These are phyloP conservation scores for Saccopteryx leptura DNA, from an alignment of 2,113 vertebrate genomes.

Conservation along the genomic window DNA sequence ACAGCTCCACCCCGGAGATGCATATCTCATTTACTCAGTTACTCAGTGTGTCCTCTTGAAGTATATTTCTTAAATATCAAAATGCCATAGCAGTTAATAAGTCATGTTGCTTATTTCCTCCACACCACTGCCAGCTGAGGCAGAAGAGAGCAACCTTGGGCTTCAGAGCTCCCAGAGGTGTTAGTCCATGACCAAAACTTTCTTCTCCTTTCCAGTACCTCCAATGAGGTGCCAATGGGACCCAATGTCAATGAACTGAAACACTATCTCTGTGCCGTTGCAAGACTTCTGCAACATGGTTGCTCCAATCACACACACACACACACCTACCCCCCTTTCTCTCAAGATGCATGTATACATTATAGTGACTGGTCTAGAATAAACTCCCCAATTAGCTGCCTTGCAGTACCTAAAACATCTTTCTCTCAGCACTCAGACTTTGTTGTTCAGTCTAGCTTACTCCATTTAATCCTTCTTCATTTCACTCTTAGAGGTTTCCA, in stretches of 20 bases:
- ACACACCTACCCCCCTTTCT: not conserved
- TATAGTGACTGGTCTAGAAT: not conserved
- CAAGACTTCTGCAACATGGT: not conserved
- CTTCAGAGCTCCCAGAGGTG: not conserved
- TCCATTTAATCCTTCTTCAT: not conserved
- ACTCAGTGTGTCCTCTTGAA: not conserved
- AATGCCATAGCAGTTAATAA: not conserved
- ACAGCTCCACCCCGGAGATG: not conserved
- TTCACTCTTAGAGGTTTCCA: not conserved
- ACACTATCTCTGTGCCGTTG: not conserved
- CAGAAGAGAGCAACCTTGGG: not conserved
- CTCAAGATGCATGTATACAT: not conserved
- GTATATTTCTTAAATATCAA: not conserved
- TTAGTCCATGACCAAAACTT: not conserved
- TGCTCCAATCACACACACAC: not conserved
- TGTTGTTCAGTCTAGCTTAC: not conserved
- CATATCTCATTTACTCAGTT: not conserved
- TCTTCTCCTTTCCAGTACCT: not conserved
- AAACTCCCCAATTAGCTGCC: not conserved
- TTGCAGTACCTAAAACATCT: not conserved
- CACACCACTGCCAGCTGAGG: not conserved
- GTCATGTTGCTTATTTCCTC: not conserved
- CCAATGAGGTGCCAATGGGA: not conserved
- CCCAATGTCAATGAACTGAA: not conserved
- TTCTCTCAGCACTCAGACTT: not conserved